These are phyloP conservation scores for Ptychodera flava DNA, from an alignment of 35 echinoderm and acorn worm species.

Conservation along the genomic window DNA sequence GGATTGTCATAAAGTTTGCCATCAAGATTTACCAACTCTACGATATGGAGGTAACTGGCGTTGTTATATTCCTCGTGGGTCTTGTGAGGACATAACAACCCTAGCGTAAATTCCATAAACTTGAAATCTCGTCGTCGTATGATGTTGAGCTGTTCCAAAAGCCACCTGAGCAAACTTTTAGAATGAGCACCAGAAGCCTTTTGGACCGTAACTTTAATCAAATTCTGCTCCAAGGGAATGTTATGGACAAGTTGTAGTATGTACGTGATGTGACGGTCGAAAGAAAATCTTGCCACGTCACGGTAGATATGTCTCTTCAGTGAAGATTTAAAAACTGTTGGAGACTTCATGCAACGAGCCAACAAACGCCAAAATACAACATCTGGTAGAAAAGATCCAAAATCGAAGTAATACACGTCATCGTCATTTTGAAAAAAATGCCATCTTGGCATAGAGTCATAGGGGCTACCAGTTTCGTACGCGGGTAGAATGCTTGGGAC, in stretches of 20 bases:
- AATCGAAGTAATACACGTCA: neutral
- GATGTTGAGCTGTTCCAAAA: neutral
- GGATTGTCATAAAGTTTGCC: too few species aligned
- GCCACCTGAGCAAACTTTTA: neutral
- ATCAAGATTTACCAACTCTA: neutral
- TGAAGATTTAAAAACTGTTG: neutral
- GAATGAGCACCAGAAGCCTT: neutral
- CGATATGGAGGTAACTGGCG: neutral
- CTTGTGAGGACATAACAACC: neutral
- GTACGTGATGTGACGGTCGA: neutral
- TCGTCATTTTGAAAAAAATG: too few species aligned
- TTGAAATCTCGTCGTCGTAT: neutral
- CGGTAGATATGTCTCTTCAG: neutral
- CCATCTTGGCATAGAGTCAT: too few species aligned
- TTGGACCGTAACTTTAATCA: neutral
- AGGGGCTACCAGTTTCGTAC: too few species aligned
- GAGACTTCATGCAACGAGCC: neutral
- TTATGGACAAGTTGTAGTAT: neutral
- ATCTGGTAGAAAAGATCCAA: neutral
- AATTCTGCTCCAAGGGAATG: neutral
- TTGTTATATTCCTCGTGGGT: neutral
- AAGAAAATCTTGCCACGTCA: neutral
- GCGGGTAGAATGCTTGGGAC: neutral
- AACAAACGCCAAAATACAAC: neutral
- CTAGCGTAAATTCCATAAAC: neutral